Evolutionary conservation across 92 coral and sea anemone species (phyloP), one percentile per base, ranked within the genome.

Genomic region (Phenganax marumi): DNA sequence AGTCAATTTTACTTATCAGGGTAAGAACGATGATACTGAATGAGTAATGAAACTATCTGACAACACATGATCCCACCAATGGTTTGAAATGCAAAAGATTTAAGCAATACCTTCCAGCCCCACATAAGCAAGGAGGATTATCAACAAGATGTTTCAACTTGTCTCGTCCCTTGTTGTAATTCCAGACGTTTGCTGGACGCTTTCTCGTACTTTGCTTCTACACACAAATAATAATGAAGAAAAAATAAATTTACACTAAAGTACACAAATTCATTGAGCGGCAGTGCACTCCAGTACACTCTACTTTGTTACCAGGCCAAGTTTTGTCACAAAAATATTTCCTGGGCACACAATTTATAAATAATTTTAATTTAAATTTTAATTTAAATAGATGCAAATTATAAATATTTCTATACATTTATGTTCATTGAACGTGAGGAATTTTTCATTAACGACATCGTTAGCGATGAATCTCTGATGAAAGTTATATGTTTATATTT

Each of bases 121-220:
- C 99, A 91, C 99, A 96, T 65, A 96, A 55, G 74, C 99, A 96
- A 13, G 99, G 99, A 7, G 99, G 96, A 74, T 96, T 93, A 47
- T 96, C 93, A 33, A 90, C 81, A 46, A 96, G 89, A 81, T 96
- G 99, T 50, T 96, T 96, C 21, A 96, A 86, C 79, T 90, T 96
- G 68, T 96, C 99, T 74, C 99, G 88, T 33, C 96, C 95, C 75
- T 86, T 96, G 58, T 97, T 89, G 66, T 89, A 96, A 75, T 96
- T 91, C 99, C 99, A 96, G 50, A 96, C 93, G 85, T 96, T 96
- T 12, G 99, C 99, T 52, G 99, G 99, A 56, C 96, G 85, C 81
- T 91, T 81, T 47, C 95, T 47, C n/a, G 52, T 24, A 21, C 23
- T 77, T 8, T 55, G 43, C 39, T 78, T 78, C 83, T 78, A 62